Conservation (phyloP, 2,113 vertebrate species). For the Corythoichthys intestinalis region DNA sequence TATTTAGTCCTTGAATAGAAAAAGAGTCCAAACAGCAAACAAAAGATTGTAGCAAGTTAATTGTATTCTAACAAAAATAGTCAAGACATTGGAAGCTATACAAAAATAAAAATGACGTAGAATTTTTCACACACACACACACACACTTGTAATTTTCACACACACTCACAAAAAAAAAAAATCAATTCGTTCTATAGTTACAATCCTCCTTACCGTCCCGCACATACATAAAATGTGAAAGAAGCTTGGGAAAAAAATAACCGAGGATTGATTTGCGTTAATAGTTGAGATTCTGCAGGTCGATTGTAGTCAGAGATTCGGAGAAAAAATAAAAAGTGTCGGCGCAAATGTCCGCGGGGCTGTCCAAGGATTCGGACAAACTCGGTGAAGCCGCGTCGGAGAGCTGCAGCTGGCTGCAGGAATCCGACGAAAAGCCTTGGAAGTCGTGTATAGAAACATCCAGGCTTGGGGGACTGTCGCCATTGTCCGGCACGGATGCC, state of each 20-base stretch:
- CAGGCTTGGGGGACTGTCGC: slow-evolving; percentile 89
- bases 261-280: slow-evolving; percentile 78
- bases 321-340: slow-evolving; percentile 99
- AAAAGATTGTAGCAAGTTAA: slow-evolving; percentile 83
- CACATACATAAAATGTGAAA: slow-evolving; percentile 17
- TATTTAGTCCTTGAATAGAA: not conserved
- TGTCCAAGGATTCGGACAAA: slow-evolving; percentile 92
- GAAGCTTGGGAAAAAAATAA: slow-evolving; percentile 30
- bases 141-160: slow-evolving; percentile 74
- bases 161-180: slow-evolving; percentile 65
- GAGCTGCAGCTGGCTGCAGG: slow-evolving; percentile 85
- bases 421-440: slow-evolving; percentile 92
- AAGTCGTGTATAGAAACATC: slow-evolving; percentile 97
- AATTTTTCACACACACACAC: slow-evolving; percentile 69
- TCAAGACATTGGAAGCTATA: slow-evolving; percentile 90
- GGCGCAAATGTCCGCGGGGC: slow-evolving; percentile 91
- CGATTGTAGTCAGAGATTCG: slow-evolving; percentile 96
- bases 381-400: slow-evolving; percentile 93
- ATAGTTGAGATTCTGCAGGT: slow-evolving; percentile 97
- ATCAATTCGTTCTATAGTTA: slow-evolving; percentile 73
- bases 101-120: slow-evolving; percentile 92
- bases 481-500: slow-evolving; percentile 95
- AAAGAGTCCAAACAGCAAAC: slow-evolving; percentile 50
- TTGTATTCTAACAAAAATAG: slow-evolving; percentile 99
- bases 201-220: slow-evolving; percentile 51